Evolutionary conservation across 1,140 invertebrate genomes (phyloP).

Genomic region (Choristoneura fumiferana): DNA sequence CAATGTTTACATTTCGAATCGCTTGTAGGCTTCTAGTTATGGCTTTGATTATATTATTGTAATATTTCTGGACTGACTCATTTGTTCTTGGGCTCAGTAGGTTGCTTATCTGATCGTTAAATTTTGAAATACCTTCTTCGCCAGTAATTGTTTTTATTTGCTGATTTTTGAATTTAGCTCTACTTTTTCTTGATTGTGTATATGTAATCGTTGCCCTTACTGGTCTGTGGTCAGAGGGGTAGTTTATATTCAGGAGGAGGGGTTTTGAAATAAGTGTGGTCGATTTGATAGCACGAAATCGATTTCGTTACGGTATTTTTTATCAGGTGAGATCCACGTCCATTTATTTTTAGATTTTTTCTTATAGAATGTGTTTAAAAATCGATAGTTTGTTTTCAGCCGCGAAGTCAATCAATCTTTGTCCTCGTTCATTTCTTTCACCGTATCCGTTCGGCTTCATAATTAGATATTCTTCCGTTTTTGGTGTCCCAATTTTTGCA

Average conservation of each 20-base stretch:
- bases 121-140: not conserved
- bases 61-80: constrained; percentile 25
- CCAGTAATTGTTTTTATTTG: not conserved
- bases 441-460: not conserved
- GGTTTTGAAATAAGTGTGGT: not conserved
- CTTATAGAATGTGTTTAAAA: constrained; percentile 1
- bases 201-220: not conserved
- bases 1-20: not conserved
- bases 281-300: not conserved
- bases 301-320: constrained; percentile 6
- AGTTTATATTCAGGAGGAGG: not conserved
- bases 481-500: not conserved
- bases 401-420: not conserved
- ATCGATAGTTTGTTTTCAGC: not conserved
- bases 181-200: not conserved
- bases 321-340: constrained; percentile 11
- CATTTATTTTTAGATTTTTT: not conserved
- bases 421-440: not conserved
- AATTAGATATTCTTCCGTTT: not conserved
- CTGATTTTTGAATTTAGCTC: not conserved
- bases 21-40: constrained; percentile 20
- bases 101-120: not conserved
- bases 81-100: too few relatives aligned
- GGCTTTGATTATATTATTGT: constrained; percentile 23
- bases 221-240: not conserved